Percentiles rank a stretch among this genome's conserved stretches.
phyloP scores from a whole-genome alignment of 2,113 vertebrate species.

The Calidris pugnax region DNA sequence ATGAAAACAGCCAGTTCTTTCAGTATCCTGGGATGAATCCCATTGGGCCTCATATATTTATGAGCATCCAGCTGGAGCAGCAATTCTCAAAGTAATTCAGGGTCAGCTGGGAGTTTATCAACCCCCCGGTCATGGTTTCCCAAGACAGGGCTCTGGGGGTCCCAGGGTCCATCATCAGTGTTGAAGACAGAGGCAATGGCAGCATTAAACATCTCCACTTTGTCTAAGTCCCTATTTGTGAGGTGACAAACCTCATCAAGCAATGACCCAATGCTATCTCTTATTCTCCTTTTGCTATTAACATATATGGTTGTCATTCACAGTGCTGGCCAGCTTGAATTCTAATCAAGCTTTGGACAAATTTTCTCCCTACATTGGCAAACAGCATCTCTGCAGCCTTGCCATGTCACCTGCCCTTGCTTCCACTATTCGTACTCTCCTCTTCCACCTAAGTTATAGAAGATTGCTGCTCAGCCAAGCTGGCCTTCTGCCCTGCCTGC shows the following conservation, averaged over 20 bases:
- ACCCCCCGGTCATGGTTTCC: fast-evolving
- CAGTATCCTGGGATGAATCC: neutral
- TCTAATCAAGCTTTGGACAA: neutral
- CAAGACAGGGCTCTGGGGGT: neutral
- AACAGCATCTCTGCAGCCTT: neutral
- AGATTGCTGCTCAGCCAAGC: neutral
- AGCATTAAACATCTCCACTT: neutral
- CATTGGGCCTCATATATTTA: neutral
- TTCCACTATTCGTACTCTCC: neutral
- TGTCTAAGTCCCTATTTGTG: neutral
- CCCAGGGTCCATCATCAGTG: fast-evolving
- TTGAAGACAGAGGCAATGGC: neutral
- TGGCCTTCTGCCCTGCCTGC: neutral
- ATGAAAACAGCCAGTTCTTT: neutral
- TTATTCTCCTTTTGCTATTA: neutral
- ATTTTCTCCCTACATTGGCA: neutral
- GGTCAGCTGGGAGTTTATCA: neutral
- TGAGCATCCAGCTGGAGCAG: neutral
- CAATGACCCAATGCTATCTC: neutral
- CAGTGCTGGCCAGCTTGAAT: neutral
- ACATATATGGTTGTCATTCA: neutral
- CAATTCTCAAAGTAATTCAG: neutral
- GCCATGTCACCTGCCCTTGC: neutral
- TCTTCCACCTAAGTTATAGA: neutral
- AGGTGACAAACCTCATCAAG: neutral